Percentiles rank a stretch among this genome's conserved stretches.
Conservation (phyloP, 2,888 invertebrate genomes). For the Calameuta idolon region DNA sequence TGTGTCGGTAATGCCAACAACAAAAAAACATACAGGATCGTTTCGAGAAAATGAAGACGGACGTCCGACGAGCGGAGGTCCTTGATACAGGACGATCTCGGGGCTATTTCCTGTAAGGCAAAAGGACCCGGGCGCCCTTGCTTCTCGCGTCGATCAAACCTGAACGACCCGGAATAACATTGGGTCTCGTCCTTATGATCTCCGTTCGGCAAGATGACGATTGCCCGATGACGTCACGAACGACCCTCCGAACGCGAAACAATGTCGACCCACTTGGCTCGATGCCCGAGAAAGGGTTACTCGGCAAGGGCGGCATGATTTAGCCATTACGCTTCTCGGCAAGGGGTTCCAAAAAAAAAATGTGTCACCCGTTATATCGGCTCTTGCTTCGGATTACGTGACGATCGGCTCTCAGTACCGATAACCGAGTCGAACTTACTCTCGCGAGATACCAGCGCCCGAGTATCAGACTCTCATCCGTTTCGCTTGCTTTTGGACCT, state of each 20-base stretch:
- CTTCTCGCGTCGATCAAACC: neutral
- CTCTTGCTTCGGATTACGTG: too few relatives aligned
- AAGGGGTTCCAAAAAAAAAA: neutral
- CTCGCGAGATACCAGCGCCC: too few relatives aligned
- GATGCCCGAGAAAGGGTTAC: neutral
- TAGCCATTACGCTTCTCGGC: neutral
- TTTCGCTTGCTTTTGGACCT: too few relatives aligned
- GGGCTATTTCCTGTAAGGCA: neutral
- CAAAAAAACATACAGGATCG: neutral
- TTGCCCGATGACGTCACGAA: neutral
- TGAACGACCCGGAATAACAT: neutral
- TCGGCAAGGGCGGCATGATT: neutral
- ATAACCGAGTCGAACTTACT: too few relatives aligned
- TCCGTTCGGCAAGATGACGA: neutral
- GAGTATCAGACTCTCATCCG: too few relatives aligned
- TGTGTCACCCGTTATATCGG: too few relatives aligned
- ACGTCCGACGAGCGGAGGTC: neutral
- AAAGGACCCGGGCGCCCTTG: neutral
- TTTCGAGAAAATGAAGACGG: neutral
- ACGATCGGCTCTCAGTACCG: too few relatives aligned
- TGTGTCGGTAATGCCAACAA: neutral
- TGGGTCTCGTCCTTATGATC: neutral
- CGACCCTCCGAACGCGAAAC: neutral
- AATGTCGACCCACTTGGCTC: neutral
- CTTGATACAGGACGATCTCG: neutral